Conservation (phyloP, 2,113 vertebrate genomes). For the Mastomys coucha region DNA sequence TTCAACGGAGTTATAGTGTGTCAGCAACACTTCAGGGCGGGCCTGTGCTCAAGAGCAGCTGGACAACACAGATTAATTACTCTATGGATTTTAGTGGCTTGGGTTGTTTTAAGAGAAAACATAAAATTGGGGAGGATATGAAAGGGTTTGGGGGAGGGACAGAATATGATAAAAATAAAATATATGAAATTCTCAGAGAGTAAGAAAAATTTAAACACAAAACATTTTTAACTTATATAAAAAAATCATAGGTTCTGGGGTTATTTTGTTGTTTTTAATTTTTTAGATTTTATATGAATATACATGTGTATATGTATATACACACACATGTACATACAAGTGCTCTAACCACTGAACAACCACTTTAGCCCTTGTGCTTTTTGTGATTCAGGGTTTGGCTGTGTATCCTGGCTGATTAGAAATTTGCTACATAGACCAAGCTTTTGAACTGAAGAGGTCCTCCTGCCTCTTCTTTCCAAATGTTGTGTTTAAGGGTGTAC, state of each 20-base stretch:
- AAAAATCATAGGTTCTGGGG: neutral
- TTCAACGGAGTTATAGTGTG: neutral
- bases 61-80: too few relatives aligned
- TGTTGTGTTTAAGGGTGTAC: neutral
- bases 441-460: neutral
- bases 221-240: neutral
- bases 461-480: too few relatives aligned
- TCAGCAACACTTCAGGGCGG: neutral
- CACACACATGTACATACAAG: too few relatives aligned
- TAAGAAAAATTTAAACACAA: neutral
- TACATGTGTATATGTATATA: neutral
- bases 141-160: neutral
- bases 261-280: neutral
- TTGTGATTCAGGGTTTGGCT: neutral
- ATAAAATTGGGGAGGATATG: neutral
- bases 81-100: neutral
- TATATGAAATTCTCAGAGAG: neutral
- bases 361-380: neutral
- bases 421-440: neutral
- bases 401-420: neutral
- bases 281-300: neutral
- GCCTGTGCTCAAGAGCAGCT: neutral
- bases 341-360: too few relatives aligned
- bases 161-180: neutral
- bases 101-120: neutral